A percentile compares a stretch with the other conserved stretches of the same genome.
These are phyloP conservation scores for Caerostris extrusa DNA, from an alignment of 1,140 invertebrate genomes.

Conservation along the genomic window DNA sequence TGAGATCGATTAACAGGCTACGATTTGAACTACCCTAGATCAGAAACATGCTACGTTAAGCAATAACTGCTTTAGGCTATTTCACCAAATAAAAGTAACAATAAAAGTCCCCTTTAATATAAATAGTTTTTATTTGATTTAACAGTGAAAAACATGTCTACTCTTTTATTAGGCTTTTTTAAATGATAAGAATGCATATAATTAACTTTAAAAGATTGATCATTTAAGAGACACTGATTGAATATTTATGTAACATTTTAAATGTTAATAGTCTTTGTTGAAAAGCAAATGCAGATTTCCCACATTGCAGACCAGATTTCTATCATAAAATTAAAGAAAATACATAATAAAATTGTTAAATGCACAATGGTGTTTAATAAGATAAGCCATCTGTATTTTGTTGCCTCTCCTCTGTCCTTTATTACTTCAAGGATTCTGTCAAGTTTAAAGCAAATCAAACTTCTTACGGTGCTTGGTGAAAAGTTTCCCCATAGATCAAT, in stretches of 20 bases:
- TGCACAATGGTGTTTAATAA: slow-evolving; percentile 1
- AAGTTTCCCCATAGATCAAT: neutral
- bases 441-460: neutral
- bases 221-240: neutral
- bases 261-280: neutral
- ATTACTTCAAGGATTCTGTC: neutral
- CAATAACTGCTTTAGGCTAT: too few species aligned
- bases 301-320: neutral
- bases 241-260: neutral
- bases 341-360: neutral
- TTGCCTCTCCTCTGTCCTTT: neutral
- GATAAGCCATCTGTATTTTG: neutral
- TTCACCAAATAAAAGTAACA: too few species aligned
- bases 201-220: too few species aligned
- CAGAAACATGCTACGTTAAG: too few species aligned
- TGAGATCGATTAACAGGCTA: too few species aligned
- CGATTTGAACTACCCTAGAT: too few species aligned
- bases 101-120: too few species aligned
- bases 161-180: too few species aligned
- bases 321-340: neutral
- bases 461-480: neutral
- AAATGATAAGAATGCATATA: too few species aligned
- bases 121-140: too few species aligned
- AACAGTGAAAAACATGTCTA: too few species aligned
- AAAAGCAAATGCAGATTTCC: neutral